Percentiles rank a stretch among this genome's conserved stretches.
phyloP scores from a whole-genome alignment of 1,140 invertebrate species.

The Fopius arisanus region DNA sequence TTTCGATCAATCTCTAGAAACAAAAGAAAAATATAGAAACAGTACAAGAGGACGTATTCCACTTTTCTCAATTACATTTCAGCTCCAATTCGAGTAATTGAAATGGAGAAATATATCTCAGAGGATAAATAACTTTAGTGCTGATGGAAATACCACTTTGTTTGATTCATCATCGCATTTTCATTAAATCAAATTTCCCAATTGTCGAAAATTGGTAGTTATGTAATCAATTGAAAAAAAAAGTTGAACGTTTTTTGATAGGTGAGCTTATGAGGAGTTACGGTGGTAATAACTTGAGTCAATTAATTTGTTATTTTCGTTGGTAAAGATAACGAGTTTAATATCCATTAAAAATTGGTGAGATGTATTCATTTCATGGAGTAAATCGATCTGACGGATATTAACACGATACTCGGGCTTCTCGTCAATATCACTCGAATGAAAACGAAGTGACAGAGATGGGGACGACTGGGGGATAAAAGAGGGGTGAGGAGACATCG shows the following conservation, averaged over 20 bases:
- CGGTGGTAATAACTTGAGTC: too few relatives aligned
- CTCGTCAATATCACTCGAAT: constrained; percentile 1
- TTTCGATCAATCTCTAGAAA: constrained; percentile 23
- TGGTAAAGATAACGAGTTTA: neutral
- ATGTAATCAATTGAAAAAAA: too few relatives aligned
- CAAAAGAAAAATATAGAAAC: constrained; percentile 12
- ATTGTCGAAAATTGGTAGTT: too few relatives aligned
- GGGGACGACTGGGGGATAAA: neutral
- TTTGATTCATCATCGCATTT: neutral
- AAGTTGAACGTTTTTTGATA: too few relatives aligned
- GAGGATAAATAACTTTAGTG: neutral
- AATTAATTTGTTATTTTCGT: too few relatives aligned
- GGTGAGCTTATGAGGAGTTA: too few relatives aligned
- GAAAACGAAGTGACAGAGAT: neutral
- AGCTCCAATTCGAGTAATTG: constrained; percentile 17
- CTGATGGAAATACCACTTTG: neutral
- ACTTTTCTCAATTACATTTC: constrained; percentile 20
- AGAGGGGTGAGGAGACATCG: neutral
- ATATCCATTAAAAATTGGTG: neutral
- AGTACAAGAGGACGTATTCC: neutral
- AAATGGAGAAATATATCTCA: neutral
- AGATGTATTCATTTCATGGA: neutral
- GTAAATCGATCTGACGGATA: neutral
- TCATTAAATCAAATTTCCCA: too few relatives aligned
- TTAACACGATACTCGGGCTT: neutral